Conservation (phyloP, 2,113 vertebrate species). For the Neolamprologus ventralis region DNA sequence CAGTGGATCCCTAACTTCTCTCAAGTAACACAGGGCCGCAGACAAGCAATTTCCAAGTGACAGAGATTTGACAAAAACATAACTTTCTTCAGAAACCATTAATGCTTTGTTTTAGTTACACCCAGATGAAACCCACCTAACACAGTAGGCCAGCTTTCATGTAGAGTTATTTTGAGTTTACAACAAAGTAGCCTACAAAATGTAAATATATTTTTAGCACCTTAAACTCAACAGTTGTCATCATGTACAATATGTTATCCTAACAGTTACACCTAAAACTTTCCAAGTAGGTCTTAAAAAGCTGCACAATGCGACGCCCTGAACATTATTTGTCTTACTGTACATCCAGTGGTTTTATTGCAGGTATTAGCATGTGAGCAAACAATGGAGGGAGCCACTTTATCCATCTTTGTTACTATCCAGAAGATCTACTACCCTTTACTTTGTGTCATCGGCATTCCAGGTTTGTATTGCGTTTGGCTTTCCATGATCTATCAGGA, state of each 20-base stretch:
- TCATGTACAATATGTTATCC: not conserved
- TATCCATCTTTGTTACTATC: slow-evolving; percentile 43
- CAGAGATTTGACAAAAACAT: not conserved
- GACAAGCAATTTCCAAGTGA: not conserved
- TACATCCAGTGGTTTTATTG: slow-evolving; percentile 49
- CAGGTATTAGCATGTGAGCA: slow-evolving; percentile 41
- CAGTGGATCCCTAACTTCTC: not conserved
- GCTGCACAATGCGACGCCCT: fast-evolving
- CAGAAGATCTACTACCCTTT: slow-evolving; percentile 76
- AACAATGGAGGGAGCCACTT: slow-evolving; percentile 55
- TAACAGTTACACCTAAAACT: not conserved
- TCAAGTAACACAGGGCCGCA: not conserved
- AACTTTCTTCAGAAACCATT: not conserved
- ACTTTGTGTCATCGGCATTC: slow-evolving; percentile 70
- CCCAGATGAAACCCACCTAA: not conserved
- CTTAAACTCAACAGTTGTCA: not conserved
- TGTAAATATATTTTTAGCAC: not conserved
- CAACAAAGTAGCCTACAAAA: not conserved
- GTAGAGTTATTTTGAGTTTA: not conserved
- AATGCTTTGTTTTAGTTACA: not conserved
- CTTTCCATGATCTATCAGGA: not conserved
- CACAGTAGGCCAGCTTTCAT: not conserved
- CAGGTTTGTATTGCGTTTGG: slow-evolving; percentile 52
- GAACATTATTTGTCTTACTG: not conserved
- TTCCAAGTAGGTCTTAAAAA: not conserved